Evolutionary conservation across 2,888 invertebrate species (phyloP).

Genomic region (Aphelenchoides bicaudatus): DNA sequence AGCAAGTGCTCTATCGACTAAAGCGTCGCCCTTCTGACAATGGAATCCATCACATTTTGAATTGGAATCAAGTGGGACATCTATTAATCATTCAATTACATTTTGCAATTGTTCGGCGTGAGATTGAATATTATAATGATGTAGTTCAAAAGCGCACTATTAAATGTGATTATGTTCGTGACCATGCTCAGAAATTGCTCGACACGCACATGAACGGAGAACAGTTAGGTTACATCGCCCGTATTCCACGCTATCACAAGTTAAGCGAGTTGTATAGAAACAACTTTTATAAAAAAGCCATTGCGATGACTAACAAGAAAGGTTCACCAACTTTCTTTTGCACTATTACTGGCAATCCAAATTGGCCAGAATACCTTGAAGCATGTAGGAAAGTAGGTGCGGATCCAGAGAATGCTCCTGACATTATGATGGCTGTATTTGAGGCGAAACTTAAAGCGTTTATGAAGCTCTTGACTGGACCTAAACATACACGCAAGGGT

Average conservation of each 20-base stretch:
- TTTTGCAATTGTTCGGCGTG: neutral
- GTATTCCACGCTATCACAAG: constrained; percentile 2
- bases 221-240: neutral
- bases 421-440: constrained; percentile 5
- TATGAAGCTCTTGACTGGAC: neutral
- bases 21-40: neutral
- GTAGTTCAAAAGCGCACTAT: neutral
- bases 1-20: neutral
- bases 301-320: neutral
- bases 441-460: constrained; percentile 4
- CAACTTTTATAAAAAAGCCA: neutral
- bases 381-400: neutral
- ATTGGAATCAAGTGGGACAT: neutral
- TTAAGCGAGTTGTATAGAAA: neutral
- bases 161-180: neutral
- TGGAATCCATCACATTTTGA: neutral
- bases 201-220: neutral
- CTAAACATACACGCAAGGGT: neutral
- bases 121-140: neutral
- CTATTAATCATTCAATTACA: neutral
- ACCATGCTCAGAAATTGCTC: neutral
- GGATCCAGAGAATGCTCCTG: neutral
- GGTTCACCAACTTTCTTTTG: neutral
- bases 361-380: neutral
- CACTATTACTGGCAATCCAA: neutral